Percentiles rank a stretch among this genome's conserved stretches.
phyloP scores from a whole-genome alignment of 2,797 vertebrate species.

The Acanthornis magna region DNA sequence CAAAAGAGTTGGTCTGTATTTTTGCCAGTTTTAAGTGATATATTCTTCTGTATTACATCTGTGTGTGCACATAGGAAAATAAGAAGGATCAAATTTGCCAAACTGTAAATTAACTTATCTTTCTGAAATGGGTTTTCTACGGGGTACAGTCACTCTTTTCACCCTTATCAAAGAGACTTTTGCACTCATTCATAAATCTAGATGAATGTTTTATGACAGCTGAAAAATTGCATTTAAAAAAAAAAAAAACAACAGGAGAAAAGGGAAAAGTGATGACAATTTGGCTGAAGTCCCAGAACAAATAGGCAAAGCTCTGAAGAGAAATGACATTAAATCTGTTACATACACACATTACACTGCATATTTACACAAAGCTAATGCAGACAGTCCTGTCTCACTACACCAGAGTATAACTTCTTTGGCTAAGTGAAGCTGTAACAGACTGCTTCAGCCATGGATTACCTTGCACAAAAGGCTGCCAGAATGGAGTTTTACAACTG shows the following conservation, averaged over 20 bases:
- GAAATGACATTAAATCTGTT: neutral
- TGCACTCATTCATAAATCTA: neutral
- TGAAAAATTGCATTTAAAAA: neutral
- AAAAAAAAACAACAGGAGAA: neutral
- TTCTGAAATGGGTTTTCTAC: neutral
- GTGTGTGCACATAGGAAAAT: neutral
- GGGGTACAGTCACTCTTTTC: neutral
- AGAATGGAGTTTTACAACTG: neutral
- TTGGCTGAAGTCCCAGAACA: neutral
- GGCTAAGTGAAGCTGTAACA: neutral
- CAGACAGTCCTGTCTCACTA: neutral
- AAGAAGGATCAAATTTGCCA: neutral
- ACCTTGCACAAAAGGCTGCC: neutral
- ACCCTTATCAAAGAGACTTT: neutral
- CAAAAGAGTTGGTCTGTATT: neutral
- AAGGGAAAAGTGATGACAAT: neutral
- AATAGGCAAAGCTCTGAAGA: neutral
- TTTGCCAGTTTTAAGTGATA: neutral
- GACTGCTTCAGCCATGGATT: neutral
- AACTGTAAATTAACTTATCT: neutral
- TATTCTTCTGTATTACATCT: neutral
- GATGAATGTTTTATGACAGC: neutral
- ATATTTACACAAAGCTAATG: neutral
- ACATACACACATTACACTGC: neutral
- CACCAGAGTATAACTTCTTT: neutral